Conservation (phyloP, 2,797 vertebrate genomes). For the Nyctalus aviator region DNA sequence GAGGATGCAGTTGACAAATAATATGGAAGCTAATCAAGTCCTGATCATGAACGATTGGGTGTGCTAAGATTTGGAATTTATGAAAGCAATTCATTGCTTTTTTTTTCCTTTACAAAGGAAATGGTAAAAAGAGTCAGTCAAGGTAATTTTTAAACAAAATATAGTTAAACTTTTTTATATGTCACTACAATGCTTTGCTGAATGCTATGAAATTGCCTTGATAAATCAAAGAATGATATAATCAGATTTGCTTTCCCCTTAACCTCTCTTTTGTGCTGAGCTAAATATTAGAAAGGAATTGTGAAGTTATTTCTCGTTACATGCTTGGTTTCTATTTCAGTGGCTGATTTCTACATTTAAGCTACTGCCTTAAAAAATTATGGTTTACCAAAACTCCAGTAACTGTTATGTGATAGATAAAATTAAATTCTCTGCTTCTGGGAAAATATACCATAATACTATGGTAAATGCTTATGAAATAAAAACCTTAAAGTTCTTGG, state of each 20-base stretch:
- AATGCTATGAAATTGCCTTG: neutral
- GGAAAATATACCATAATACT: neutral
- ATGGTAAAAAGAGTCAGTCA: neutral
- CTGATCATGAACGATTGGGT: neutral
- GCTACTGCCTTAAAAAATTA: neutral
- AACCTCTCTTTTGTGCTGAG: neutral
- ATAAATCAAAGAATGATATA: constrained; percentile 5
- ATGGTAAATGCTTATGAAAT: neutral
- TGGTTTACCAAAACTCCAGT: constrained; percentile 11
- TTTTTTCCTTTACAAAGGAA: neutral
- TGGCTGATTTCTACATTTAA: neutral
- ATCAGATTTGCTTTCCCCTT: neutral
- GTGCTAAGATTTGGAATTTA: neutral
- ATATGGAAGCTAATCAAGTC: neutral
- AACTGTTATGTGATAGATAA: neutral
- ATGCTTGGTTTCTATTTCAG: neutral
- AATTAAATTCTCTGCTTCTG: neutral
- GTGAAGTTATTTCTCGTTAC: neutral
- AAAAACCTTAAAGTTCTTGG: neutral
- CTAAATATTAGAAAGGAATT: neutral
- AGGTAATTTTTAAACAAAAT: neutral
- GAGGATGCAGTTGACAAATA: neutral
- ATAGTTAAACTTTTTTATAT: neutral
- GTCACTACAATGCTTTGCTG: neutral
- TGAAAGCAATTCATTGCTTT: neutral